Evolutionary conservation across 2,888 invertebrate genomes (phyloP).

Genomic region (Linyphia triangularis): DNA sequence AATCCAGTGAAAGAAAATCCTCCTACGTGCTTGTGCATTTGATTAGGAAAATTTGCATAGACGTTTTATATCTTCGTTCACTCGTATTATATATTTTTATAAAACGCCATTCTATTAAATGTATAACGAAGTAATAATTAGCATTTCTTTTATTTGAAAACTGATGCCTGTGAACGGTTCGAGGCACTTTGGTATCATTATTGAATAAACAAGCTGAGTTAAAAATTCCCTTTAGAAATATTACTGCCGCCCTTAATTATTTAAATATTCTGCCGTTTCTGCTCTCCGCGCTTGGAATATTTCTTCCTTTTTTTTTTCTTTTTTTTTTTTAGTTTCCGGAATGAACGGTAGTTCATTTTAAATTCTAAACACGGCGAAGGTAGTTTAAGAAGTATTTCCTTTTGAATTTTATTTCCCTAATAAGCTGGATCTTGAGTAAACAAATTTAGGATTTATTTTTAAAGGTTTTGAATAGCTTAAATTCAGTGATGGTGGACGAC

Average conservation of each 20-base stretch:
- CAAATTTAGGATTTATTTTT: not conserved
- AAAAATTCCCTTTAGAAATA: not conserved
- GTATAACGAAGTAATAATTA: not conserved
- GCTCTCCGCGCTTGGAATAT: no score
- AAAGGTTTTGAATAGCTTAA: no score
- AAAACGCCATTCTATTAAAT: no score
- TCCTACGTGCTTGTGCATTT: not conserved
- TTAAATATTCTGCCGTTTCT: not conserved
- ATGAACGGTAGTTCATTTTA: not conserved
- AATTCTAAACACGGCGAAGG: not conserved
- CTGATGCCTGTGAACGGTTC: not conserved
- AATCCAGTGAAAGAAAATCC: no score
- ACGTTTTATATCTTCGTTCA: no score
- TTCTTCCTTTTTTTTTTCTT: no score
- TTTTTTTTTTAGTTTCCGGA: not conserved
- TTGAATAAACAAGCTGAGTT: not conserved
- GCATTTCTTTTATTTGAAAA: not conserved
- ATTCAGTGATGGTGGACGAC: no score
- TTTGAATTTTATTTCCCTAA: not conserved
- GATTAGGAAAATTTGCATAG: no score
- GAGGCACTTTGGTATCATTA: not conserved
- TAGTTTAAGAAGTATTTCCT: no score
- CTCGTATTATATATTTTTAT: no score
- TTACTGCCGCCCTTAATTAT: not conserved
- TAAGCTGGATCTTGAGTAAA: not conserved